A percentile compares a stretch with the other conserved stretches of the same genome.
These are phyloP conservation scores for Taenioides sp. DNA, from an alignment of 2,797 vertebrate species.

Conservation along the genomic window DNA sequence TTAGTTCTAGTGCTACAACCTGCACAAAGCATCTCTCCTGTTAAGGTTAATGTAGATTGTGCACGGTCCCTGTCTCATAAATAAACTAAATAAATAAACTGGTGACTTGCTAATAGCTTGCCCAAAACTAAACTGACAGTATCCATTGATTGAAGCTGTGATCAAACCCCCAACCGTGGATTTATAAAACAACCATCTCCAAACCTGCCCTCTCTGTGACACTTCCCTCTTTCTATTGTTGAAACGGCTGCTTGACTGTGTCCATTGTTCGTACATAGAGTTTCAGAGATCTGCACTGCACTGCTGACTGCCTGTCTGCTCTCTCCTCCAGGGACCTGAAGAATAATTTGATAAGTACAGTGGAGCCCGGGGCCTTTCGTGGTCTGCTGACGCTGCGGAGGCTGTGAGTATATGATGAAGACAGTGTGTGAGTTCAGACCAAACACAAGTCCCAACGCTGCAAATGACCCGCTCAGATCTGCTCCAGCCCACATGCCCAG, in stretches of 20 bases:
- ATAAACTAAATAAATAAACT: too few relatives aligned
- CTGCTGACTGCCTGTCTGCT: slow-evolving; percentile 17
- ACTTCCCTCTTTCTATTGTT: background rate
- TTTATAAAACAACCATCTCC: background rate
- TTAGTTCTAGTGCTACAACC: too few relatives aligned
- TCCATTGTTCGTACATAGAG: background rate
- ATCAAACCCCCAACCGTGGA: too few relatives aligned
- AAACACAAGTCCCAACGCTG: slow-evolving; percentile 21
- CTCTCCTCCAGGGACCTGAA: slow-evolving; percentile 85
- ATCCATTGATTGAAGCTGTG: too few relatives aligned
- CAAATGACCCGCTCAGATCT: slow-evolving; percentile 32
- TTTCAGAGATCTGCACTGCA: slow-evolving; percentile 8
- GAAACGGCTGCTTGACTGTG: background rate
- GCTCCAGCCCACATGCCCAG: slow-evolving; percentile 9
- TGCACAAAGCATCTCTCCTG: too few relatives aligned
- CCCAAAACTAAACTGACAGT: too few relatives aligned
- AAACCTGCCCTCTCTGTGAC: background rate
- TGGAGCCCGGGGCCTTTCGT: slow-evolving; percentile 89
- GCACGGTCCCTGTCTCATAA: too few relatives aligned
- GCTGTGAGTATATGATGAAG: slow-evolving; percentile 86
- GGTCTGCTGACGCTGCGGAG: slow-evolving; percentile 87
- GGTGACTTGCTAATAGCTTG: too few relatives aligned
- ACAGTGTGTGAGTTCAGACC: slow-evolving; percentile 36
- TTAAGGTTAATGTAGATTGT: too few relatives aligned
- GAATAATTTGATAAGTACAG: slow-evolving; percentile 93